Conservation (phyloP, 2,888 invertebrate genomes). For the Scaptomyza parva region DNA sequence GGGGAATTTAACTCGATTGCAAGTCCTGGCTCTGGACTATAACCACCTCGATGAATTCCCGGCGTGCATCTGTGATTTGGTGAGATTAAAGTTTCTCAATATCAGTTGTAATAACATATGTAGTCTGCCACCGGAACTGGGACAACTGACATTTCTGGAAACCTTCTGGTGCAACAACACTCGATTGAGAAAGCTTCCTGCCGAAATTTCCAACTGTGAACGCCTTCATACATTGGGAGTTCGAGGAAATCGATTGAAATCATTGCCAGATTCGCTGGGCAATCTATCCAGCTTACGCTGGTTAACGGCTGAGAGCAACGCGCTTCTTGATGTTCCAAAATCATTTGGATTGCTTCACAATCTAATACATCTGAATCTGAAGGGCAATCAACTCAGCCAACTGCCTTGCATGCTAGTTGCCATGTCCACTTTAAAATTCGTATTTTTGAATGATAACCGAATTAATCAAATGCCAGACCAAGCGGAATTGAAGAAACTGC, state of each 20-base stretch:
- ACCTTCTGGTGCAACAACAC: conserved; percentile 89
- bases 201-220: conserved; percentile 87
- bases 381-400: conserved; percentile 86
- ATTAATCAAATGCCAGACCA: conserved; percentile 65
- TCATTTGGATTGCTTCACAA: conserved; percentile 86
- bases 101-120: conserved; percentile 88
- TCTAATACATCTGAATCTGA: conserved; percentile 88
- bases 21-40: conserved; percentile 88
- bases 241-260: conserved; percentile 87
- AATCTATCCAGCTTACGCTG: conserved; percentile 87
- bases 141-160: conserved; percentile 87
- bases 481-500: conserved; percentile 60
- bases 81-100: conserved; percentile 87
- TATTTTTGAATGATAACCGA: conserved; percentile 86
- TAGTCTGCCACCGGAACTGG: conserved; percentile 87
- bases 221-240: conserved; percentile 89
- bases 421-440: conserved; percentile 86
- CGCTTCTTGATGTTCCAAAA: conserved; percentile 86
- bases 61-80: conserved; percentile 86
- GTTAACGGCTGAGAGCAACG: conserved; percentile 88
- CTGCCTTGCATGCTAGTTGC: conserved; percentile 85
- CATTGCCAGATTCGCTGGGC: conserved; percentile 87
- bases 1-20: conserved; percentile 86
- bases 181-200: conserved; percentile 86
- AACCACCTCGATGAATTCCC: conserved; percentile 88